These are phyloP conservation scores for Vultur gryphus DNA, from an alignment of 2,797 vertebrate genomes.

Conservation along the genomic window DNA sequence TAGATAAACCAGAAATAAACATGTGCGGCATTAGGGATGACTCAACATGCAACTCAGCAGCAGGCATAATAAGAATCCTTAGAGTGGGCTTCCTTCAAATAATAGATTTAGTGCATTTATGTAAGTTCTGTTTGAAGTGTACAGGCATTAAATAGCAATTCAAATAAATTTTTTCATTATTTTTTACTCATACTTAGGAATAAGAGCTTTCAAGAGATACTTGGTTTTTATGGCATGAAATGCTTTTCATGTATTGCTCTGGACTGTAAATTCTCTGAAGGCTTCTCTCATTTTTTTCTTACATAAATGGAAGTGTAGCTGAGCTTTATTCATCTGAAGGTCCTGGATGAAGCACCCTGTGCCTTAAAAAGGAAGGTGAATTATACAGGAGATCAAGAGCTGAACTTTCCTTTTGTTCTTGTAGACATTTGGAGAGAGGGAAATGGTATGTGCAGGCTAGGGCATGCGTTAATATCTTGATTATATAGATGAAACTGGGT, in stretches of 20 bases:
- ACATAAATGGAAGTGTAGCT: not conserved
- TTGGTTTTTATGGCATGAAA: not conserved
- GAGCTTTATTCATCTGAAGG: not conserved
- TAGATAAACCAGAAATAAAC: not conserved
- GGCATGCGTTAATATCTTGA: not conserved
- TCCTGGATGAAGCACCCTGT: not conserved
- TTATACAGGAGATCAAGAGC: not conserved
- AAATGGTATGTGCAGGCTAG: not conserved
- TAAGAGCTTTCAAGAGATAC: not conserved
- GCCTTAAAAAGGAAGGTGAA: not conserved
- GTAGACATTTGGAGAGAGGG: not conserved
- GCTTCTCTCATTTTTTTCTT: not conserved
- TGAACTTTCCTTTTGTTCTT: not conserved
- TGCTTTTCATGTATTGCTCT: not conserved
- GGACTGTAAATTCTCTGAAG: not conserved
- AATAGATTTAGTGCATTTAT: not conserved
- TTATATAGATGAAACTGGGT: not conserved
- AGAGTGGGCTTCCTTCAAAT: not conserved
- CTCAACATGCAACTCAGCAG: not conserved
- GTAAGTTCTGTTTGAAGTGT: not conserved
- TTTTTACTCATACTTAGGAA: not conserved
- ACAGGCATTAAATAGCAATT: not conserved
- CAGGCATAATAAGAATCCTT: not conserved
- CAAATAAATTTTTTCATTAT: not conserved
- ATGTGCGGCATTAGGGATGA: not conserved